These are phyloP conservation scores for Somateria mollissima DNA, from an alignment of 2,797 vertebrate species.

Conservation along the genomic window DNA sequence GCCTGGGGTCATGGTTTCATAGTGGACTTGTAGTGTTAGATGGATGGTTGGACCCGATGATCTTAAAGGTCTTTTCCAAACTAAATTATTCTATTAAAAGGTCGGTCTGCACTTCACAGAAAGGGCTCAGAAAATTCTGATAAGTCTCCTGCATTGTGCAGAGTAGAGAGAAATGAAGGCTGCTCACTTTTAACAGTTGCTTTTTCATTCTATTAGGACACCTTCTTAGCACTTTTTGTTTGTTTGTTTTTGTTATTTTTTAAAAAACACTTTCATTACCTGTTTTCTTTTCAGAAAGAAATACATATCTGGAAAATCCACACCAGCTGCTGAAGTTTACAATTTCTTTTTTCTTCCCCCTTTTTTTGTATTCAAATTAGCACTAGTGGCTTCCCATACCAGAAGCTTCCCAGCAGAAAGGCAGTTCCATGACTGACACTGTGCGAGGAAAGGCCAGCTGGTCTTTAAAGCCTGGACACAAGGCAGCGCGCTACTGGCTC, in stretches of 20 bases:
- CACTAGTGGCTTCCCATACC: not conserved
- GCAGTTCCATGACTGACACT: too few relatives aligned
- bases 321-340: not conserved
- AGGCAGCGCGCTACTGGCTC: not conserved
- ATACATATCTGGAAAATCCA: not conserved
- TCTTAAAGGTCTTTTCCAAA: not conserved
- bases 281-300: not conserved
- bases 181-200: not conserved
- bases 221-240: not conserved
- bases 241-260: too few relatives aligned
- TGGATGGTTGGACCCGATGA: not conserved
- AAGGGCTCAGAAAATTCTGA: not conserved
- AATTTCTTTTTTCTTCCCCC: too few relatives aligned
- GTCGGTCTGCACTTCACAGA: not conserved
- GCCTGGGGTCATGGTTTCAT: not conserved
- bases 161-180: not conserved
- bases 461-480: not conserved
- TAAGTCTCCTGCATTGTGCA: fast-evolving
- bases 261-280: not conserved
- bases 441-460: not conserved
- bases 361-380: not conserved
- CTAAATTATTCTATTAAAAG: not conserved
- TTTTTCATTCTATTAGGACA: not conserved
- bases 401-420: not conserved
- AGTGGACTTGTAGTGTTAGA: not conserved